Evolutionary conservation across 2,888 invertebrate genomes (phyloP), one percentile per base, ranked within the genome.

Genomic region (Myathropa florea): DNA sequence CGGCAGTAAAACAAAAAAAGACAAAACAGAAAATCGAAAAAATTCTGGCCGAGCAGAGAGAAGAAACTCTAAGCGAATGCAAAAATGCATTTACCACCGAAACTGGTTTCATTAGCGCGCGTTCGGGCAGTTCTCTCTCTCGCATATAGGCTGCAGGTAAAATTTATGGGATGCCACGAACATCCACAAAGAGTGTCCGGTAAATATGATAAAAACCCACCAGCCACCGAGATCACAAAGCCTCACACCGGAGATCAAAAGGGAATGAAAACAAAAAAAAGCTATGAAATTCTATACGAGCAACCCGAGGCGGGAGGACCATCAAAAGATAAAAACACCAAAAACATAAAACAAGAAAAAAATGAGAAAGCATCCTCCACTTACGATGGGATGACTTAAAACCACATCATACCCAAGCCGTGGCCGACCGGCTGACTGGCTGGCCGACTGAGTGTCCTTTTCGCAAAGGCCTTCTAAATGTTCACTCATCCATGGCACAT

Each of bases 141-240:
- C 61, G 33, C 60, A 28, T 39, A 39, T 36, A 36, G 64, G 53
- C 59, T 55, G 64, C 24, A 68, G 57, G 55, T 39, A 73, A 14
- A 86, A 82, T 78, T 82, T 86, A 82, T 86, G 85, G 77, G 82
- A 78, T 86, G 81, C 76, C 67, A 72, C 77, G 77, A 57, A 82
- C 70, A 70, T 65, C 77, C 60, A 39, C 60, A 36, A 68, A 59
- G 82, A 86, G 82, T 86, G 77, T 53, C 60, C 70, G 68, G 73
- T 70, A 39, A 81, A 82, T 53, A 75, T 80, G 75, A 80, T 81
- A 76, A 85, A 77, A 85, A 75, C 61, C 70, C 12, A 76, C 80
- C 75, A 84, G 65, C 64, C 18, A 46, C 46, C 46, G 18, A 46
- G 46, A 71, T 70, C 71, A 85, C 84, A 33, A 72, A 81, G 71